phyloP scores from a whole-genome alignment of 1,140 invertebrate species.

The Stegodyphus dumicola region DNA sequence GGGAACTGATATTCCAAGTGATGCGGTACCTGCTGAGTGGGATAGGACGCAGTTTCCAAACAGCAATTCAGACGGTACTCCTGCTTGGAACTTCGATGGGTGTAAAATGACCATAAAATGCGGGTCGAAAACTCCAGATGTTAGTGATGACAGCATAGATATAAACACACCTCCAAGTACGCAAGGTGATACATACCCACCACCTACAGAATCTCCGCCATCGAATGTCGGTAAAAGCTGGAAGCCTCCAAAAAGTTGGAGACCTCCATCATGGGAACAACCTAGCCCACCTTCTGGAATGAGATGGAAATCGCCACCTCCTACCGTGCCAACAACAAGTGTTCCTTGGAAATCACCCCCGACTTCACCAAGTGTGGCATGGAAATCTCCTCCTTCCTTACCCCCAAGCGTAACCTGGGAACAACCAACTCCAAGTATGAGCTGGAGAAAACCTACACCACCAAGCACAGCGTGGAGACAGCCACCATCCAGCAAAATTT shows the following conservation, averaged over 20 bases:
- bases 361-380: slow-evolving; percentile 4
- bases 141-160: slow-evolving; percentile 3
- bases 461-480: slow-evolving; percentile 3
- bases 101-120: slow-evolving; percentile 45
- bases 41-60: slow-evolving; percentile 27
- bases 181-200: not conserved
- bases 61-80: not conserved
- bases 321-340: not conserved
- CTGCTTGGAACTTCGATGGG: slow-evolving; percentile 26
- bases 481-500: not conserved
- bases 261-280: not conserved
- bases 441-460: slow-evolving; percentile 1
- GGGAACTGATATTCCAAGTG: slow-evolving; percentile 5
- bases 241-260: slow-evolving; percentile 43
- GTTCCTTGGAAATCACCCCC: not conserved
- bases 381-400: slow-evolving; percentile 9
- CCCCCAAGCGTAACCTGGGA: slow-evolving; percentile 24
- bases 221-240: slow-evolving; percentile 20
- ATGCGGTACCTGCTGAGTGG: not conserved
- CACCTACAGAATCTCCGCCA: slow-evolving; percentile 3
- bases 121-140: slow-evolving; percentile 15
- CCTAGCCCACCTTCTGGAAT: not conserved
- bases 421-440: slow-evolving; percentile 2
- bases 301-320: not conserved
- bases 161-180: not conserved